Conservation (phyloP, 2,888 invertebrate species). For the Mystacides longicornis region DNA sequence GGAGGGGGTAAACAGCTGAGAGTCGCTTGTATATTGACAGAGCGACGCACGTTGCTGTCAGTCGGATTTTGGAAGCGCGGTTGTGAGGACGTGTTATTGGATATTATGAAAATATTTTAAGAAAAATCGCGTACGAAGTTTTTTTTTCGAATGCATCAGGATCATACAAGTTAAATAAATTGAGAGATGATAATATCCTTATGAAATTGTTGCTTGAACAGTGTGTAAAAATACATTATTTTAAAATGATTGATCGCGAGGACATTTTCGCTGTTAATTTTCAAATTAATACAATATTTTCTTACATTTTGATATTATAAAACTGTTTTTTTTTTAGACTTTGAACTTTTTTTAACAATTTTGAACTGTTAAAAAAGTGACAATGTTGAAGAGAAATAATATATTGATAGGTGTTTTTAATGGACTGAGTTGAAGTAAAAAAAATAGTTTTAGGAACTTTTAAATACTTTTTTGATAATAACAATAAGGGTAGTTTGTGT, state of each 20-base stretch:
- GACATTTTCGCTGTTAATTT: background rate
- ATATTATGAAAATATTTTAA: background rate
- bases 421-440: background rate
- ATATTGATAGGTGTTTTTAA: background rate
- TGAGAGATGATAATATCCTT: background rate
- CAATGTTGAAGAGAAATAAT: background rate
- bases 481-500: background rate
- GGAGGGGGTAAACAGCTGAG: conserved; percentile 52
- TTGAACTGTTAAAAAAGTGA: background rate
- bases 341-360: background rate
- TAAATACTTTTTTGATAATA: background rate
- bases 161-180: background rate
- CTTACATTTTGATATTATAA: background rate
- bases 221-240: background rate
- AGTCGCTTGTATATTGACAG: conserved; percentile 51
- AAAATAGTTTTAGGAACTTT: background rate
- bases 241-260: background rate
- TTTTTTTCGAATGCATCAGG: conserved; percentile 8
- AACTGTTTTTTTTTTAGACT: background rate
- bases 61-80: conserved; percentile 48
- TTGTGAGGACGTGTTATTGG: conserved; percentile 34
- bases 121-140: conserved; percentile 15
- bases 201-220: background rate
- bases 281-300: background rate
- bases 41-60: conserved; percentile 49